Conservation (phyloP, 2,888 invertebrate species). For the Oasisia sp. region DNA sequence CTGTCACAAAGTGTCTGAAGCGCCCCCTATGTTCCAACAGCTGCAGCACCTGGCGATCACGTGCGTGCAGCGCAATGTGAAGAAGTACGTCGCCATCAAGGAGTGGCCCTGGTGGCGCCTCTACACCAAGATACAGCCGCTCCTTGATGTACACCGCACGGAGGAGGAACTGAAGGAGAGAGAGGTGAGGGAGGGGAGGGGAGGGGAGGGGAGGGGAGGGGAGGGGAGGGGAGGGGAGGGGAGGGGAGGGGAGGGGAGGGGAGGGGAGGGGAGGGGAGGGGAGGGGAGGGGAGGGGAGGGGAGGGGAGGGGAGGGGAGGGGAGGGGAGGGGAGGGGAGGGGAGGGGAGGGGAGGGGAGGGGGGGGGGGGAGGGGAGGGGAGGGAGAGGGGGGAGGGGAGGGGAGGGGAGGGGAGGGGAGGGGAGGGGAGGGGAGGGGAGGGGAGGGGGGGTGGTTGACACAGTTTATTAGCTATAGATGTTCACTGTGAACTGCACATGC, state of each 20-base stretch:
- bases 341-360: not conserved
- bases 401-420: not conserved
- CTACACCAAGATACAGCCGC: conserved; percentile 83
- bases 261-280: too few relatives aligned
- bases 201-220: too few relatives aligned
- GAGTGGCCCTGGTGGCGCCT: conserved; percentile 99
- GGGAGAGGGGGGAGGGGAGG: not conserved
- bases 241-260: not conserved
- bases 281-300: not conserved
- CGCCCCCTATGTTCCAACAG: conserved; percentile 59
- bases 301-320: not conserved
- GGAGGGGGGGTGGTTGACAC: not conserved
- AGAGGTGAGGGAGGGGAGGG: conserved; percentile 72
- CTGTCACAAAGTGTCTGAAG: not conserved
- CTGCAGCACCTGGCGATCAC: conserved; percentile 85
- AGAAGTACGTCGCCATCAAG: conserved; percentile 88
- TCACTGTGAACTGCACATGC: too few relatives aligned
- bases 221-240: not conserved
- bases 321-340: not conserved
- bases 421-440: not conserved
- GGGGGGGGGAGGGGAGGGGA: not conserved
- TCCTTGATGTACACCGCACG: conserved; percentile 91
- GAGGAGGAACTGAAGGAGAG: conserved; percentile 90
- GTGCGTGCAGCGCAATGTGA: conserved; percentile 94
- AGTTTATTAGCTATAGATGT: too few relatives aligned